A percentile compares a stretch with the other conserved stretches of the same genome.
phyloP scores from a whole-genome alignment of 2,797 vertebrate species.

The Sternotherus odoratus region DNA sequence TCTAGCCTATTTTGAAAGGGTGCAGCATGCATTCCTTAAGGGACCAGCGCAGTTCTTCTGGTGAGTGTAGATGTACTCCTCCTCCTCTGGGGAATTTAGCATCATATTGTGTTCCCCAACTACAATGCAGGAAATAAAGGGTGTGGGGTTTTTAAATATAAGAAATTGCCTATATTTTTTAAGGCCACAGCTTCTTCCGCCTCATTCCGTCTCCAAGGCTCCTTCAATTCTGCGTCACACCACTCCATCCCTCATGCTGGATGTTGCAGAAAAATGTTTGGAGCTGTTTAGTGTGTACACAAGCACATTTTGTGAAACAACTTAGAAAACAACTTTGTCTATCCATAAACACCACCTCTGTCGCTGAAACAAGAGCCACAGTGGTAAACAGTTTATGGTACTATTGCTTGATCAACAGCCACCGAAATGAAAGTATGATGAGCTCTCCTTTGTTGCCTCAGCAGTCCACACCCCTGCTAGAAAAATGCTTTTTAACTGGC shows the following conservation, averaged over 20 bases:
- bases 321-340: slow-evolving; percentile 69
- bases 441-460: slow-evolving; percentile 47
- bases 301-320: slow-evolving; percentile 59
- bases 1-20: rapidly evolving
- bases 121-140: neutral
- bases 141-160: neutral
- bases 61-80: slow-evolving; percentile 41
- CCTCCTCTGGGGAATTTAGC: neutral
- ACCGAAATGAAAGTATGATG: slow-evolving; percentile 63
- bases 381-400: slow-evolving; percentile 77
- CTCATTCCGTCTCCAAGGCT: neutral
- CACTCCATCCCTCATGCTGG: neutral
- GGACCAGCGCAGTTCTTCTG: neutral
- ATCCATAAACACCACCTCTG: slow-evolving; percentile 76
- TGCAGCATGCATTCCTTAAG: neutral
- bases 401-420: slow-evolving; percentile 75
- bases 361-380: slow-evolving; percentile 72
- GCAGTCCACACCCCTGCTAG: slow-evolving; percentile 44
- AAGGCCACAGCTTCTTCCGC: neutral
- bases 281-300: slow-evolving; percentile 74
- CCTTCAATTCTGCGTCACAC: neutral
- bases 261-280: slow-evolving; percentile 64
- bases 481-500: slow-evolving; percentile 74
- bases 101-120: neutral
- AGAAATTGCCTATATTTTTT: too few relatives aligned